Conservation (phyloP, 2,888 invertebrate genomes). For the Ditula angustiorana region DNA sequence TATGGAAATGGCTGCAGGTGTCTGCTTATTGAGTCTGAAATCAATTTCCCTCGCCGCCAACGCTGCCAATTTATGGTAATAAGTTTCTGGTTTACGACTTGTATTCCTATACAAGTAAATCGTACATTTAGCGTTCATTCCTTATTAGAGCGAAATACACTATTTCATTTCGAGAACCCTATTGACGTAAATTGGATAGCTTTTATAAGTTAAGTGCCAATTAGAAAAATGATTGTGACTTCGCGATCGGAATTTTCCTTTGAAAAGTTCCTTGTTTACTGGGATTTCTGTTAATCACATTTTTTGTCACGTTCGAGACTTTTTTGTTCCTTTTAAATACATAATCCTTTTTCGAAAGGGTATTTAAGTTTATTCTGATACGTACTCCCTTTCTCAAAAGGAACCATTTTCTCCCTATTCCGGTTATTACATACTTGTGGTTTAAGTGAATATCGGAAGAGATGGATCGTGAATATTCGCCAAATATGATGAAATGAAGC, state of each 20-base stretch:
- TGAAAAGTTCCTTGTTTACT: background rate
- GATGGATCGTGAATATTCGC: too few species aligned
- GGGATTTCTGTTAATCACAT: background rate
- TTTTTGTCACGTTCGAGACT: background rate
- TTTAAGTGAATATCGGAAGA: too few species aligned
- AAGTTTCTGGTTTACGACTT: constrained; percentile 62
- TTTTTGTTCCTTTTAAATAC: background rate
- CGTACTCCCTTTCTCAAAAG: background rate
- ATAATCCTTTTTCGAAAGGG: background rate
- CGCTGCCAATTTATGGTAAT: constrained; percentile 64
- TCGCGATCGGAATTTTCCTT: constrained; percentile 3
- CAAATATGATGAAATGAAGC: too few species aligned
- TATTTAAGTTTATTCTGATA: too few species aligned
- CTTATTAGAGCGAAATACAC: constrained; percentile 3
- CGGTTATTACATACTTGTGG: too few species aligned
- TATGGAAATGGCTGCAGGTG: constrained; percentile 30
- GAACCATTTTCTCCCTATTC: too few species aligned
- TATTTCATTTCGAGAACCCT: constrained; percentile 6
- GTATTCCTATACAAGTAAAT: constrained; percentile 44
- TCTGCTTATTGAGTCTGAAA: constrained; percentile 48
- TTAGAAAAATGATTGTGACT: constrained; percentile 20
- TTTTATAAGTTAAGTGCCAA: constrained; percentile 21
- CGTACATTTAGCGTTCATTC: constrained; percentile 10
- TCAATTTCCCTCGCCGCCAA: constrained; percentile 58
- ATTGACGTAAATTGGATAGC: constrained; percentile 22